These are phyloP conservation scores for Drosophila willistoni DNA, from an alignment of 1,140 invertebrate species.

Conservation along the genomic window DNA sequence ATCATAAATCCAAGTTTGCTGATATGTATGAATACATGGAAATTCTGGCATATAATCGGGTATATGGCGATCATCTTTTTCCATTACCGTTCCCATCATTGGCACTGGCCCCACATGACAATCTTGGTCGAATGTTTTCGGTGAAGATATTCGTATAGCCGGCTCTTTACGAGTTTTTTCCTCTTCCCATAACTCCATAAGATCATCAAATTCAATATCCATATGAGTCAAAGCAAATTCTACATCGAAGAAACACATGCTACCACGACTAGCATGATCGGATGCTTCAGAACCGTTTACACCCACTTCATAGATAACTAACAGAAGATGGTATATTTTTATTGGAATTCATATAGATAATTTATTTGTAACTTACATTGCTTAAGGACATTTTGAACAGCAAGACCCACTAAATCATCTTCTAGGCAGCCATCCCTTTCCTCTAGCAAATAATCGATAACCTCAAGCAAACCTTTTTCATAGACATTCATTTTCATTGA, in stretches of 20 bases:
- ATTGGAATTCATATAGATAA: neutral
- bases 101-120: slow-evolving; percentile 6
- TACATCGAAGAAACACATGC: neutral
- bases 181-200: neutral
- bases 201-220: neutral
- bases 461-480: slow-evolving; percentile 20
- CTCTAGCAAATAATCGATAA: slow-evolving; percentile 28
- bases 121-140: slow-evolving; percentile 24
- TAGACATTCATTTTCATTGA: slow-evolving; percentile 36
- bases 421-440: slow-evolving; percentile 10
- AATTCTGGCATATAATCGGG: slow-evolving; percentile 48
- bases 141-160: neutral
- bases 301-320: slow-evolving; percentile 40
- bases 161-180: neutral
- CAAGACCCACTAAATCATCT: neutral
- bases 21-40: slow-evolving; percentile 48
- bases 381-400: slow-evolving; percentile 19
- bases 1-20: slow-evolving; percentile 18
- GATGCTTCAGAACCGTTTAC: neutral
- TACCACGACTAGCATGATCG: neutral
- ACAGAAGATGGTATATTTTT: no score
- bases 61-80: slow-evolving; percentile 22
- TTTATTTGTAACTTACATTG: slow-evolving; percentile 37
- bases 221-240: neutral
- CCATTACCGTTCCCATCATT: neutral